Conservation (phyloP, 2,797 vertebrate genomes). For the Sebastes steindachneri region DNA sequence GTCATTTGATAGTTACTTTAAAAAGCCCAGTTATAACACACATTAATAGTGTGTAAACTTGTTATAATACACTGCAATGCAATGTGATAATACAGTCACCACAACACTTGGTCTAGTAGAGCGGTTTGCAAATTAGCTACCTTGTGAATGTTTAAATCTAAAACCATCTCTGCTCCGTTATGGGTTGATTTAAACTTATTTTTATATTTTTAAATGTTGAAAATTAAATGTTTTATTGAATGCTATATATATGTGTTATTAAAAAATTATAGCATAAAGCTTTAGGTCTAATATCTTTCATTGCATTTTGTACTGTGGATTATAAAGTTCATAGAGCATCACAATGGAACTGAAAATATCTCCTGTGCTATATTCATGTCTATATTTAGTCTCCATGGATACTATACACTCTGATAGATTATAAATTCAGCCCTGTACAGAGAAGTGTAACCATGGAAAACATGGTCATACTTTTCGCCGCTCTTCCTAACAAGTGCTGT, state of each 20-base stretch:
- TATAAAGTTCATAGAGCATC: neutral
- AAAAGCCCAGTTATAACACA: neutral
- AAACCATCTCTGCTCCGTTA: neutral
- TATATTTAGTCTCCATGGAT: conserved; percentile 7
- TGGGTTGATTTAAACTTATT: neutral
- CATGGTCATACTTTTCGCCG: conserved; percentile 11
- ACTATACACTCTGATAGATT: neutral
- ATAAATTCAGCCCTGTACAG: conserved; percentile 1
- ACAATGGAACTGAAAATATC: neutral
- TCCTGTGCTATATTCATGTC: neutral
- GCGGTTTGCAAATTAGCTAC: neutral
- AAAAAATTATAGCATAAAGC: neutral
- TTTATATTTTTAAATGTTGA: neutral
- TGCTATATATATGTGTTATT: neutral
- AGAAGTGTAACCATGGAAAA: conserved; percentile 19
- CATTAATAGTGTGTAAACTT: neutral
- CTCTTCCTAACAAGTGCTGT: conserved; percentile 45
- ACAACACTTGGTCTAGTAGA: neutral
- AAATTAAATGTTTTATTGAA: neutral
- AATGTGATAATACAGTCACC: neutral
- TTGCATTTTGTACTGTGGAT: neutral
- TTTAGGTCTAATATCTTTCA: neutral
- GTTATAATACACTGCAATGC: neutral
- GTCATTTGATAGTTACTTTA: neutral
- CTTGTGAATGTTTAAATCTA: neutral